phyloP scores from a whole-genome alignment of 92 coral and sea anemone species.

The Anthopleura xanthogrammica region DNA sequence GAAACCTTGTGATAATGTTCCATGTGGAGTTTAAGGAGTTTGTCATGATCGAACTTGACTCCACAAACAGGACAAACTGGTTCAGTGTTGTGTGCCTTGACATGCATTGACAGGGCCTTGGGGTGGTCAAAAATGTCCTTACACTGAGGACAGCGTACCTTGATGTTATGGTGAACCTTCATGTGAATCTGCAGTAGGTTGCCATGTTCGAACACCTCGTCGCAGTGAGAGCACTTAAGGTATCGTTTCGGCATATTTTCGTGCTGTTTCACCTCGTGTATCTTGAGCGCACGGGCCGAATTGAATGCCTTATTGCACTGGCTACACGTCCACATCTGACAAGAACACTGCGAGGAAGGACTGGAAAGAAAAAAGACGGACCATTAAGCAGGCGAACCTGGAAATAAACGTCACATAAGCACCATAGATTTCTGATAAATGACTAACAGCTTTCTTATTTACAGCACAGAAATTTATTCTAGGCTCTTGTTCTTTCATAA shows the following conservation, averaged over 20 bases:
- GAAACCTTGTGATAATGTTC: constrained; percentile 83
- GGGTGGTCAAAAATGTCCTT: constrained; percentile 80
- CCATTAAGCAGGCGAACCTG: not conserved
- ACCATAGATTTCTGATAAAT: not conserved
- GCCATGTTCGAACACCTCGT: constrained; percentile 84
- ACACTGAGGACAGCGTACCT: constrained; percentile 86
- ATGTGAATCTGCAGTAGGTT: constrained; percentile 83
- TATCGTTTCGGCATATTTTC: constrained; percentile 66
- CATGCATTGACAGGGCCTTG: constrained; percentile 52
- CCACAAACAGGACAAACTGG: constrained; percentile 85
- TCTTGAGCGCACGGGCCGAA: constrained; percentile 82
- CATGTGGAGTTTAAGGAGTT: constrained; percentile 83
- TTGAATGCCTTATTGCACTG: constrained; percentile 75
- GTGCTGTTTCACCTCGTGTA: constrained; percentile 83
- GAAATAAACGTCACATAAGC: too few relatives aligned
- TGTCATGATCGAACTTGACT: constrained; percentile 83
- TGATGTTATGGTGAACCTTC: constrained; percentile 72
- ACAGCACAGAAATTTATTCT: not conserved
- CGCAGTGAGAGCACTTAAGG: constrained; percentile 76
- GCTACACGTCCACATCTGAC: constrained; percentile 73
- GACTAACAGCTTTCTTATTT: not conserved
- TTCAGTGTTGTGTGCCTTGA: constrained; percentile 71
- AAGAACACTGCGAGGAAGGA: constrained; percentile 28
- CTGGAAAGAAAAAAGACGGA: constrained; percentile 1
- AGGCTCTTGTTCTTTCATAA: not conserved